Evolutionary conservation across 2,888 invertebrate genomes (phyloP).

Genomic region (Malthinus seriepunctatus): DNA sequence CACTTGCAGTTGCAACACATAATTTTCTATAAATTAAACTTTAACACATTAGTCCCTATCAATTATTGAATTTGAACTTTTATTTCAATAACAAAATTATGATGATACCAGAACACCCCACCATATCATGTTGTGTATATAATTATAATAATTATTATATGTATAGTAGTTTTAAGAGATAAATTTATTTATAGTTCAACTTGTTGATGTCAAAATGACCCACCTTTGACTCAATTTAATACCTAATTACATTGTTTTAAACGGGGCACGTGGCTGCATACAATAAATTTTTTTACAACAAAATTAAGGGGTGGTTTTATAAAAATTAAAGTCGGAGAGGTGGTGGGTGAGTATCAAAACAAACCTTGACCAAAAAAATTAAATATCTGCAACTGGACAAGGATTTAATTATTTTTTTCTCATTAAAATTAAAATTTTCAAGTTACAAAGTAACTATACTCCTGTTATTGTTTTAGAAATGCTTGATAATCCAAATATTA

Average conservation of each 20-base stretch:
- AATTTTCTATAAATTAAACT: too few species aligned
- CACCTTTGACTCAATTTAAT: conserved; percentile 28
- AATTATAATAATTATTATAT: background rate
- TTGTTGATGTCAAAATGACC: conserved; percentile 30
- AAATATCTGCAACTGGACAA: too few species aligned
- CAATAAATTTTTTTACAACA: background rate
- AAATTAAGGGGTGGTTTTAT: too few species aligned
- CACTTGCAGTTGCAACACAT: too few species aligned
- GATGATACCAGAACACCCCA: conserved; percentile 24
- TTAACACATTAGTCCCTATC: background rate
- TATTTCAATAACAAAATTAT: conserved; percentile 29
- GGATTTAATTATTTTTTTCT: too few species aligned
- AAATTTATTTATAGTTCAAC: conserved; percentile 30
- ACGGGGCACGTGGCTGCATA: conserved; percentile 16
- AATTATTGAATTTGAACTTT: conserved; percentile 28
- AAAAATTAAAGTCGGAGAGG: too few species aligned
- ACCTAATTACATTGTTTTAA: conserved; percentile 16
- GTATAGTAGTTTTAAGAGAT: conserved; percentile 24
- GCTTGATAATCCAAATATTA: too few species aligned
- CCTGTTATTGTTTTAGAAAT: too few species aligned
- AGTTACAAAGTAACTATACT: too few species aligned
- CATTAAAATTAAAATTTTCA: too few species aligned
- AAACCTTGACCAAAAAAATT: too few species aligned
- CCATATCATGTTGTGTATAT: conserved; percentile 26
- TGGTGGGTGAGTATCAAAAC: too few species aligned